These are phyloP conservation scores for Tribolium madens DNA, from an alignment of 1,140 invertebrate genomes.

Conservation along the genomic window DNA sequence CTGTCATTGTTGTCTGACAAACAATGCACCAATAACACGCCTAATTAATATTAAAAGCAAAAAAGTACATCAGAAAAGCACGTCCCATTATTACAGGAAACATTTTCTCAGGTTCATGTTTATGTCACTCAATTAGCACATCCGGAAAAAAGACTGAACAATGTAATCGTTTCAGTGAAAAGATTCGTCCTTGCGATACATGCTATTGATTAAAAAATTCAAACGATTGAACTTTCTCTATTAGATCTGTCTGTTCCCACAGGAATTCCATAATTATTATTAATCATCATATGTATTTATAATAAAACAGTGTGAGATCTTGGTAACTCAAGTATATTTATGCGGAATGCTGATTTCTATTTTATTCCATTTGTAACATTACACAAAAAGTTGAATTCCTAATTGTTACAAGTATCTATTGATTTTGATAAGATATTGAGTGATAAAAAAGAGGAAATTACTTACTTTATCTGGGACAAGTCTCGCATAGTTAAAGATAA, in stretches of 20 bases:
- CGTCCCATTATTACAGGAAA: constrained; percentile 25
- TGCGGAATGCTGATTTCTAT: too few species aligned
- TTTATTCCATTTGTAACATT: too few species aligned
- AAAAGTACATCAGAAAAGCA: constrained; percentile 11
- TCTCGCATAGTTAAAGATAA: neutral
- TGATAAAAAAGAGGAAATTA: neutral
- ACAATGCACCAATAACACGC: constrained; percentile 4
- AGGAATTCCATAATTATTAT: neutral
- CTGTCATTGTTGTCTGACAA: neutral
- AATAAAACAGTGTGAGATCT: neutral
- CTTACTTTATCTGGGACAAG: neutral
- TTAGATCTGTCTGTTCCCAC: neutral
- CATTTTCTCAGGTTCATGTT: constrained; percentile 33
- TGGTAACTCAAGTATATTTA: neutral
- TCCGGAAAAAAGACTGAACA: constrained; percentile 34
- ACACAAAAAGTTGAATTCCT: neutral
- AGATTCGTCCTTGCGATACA: constrained; percentile 18
- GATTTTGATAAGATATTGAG: neutral
- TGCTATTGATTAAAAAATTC: constrained; percentile 16
- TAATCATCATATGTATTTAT: neutral
- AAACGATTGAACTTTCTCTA: constrained; percentile 18
- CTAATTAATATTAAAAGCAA: constrained; percentile 36
- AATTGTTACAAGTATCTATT: neutral
- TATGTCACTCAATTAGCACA: constrained; percentile 33
- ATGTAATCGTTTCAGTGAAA: constrained; percentile 29